Base-by-base conservation (phyloP, 1,140 invertebrate genomes). In the Cotesia vestalis region DNA sequence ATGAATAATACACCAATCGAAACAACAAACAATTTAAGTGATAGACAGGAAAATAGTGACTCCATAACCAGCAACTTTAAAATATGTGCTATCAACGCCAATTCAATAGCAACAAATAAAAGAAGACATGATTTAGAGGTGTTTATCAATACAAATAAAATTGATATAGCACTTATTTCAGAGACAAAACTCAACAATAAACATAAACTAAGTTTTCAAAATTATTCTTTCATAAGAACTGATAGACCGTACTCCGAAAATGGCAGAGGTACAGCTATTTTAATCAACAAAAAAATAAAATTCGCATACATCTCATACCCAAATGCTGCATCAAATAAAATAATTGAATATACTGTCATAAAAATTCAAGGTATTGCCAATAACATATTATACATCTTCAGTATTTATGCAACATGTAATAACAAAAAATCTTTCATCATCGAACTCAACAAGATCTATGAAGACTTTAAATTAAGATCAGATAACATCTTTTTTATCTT, bases 311-410 rank as follows among this genome's bases (percentile, higher is more conserved):
- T 72, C 3, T 40, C n/a, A 11, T 66, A 46, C 12, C 63, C 61
- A 1, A 53, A 62, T 12, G 35, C 63, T 6, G 6, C 8, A 14
- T 17, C 8, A 17, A 57, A 66, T 12, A 53, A 64, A n/a, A 64
- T 72, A 9, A 4, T 70, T 6, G 62, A 4, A 78, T 86, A 0
- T 83, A 85, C 12, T 82, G 78, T 1, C 89, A 40, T 35, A 20
- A 68, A 68, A 61, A 6, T 85, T 4, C 4, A 4, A 4, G 36
- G 8, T 36, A 61, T 52, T 1, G 20, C 11, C 8, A 53, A 38
- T 1, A 64, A 63, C n/a, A 73, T 51, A 1, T 20, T 69, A 63
- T 38, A 63, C 35, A 69, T 72, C 20, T 20, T 38, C 12, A 60
- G 63, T 14, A 55, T 66, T 11, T 68, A 68, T 9, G 66, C 66